A percentile compares a stretch with the other conserved stretches of the same genome.
phyloP scores from a whole-genome alignment of 2,888 invertebrate genomes.

The Odontomyia ornata region DNA sequence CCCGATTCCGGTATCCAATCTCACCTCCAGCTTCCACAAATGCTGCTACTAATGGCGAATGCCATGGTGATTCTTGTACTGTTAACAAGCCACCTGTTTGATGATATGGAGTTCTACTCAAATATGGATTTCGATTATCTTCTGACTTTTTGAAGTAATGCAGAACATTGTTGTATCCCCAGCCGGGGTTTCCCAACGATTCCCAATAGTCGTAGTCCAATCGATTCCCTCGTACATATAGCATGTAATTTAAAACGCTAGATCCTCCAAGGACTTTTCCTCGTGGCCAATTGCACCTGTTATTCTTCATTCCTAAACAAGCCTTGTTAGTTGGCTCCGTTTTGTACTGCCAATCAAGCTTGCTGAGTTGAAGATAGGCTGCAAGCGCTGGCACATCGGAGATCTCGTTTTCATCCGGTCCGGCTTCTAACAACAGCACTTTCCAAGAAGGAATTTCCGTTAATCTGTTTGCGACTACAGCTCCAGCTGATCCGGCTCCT shows the following conservation, averaged over 20 bases:
- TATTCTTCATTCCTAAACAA: conserved; percentile 83
- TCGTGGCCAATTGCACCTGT: conserved; percentile 87
- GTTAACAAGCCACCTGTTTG: conserved; percentile 78
- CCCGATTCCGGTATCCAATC: conserved; percentile 83
- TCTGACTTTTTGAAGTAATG: conserved; percentile 91
- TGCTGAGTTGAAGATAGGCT: conserved; percentile 85
- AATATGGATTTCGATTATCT: conserved; percentile 86
- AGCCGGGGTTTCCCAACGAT: conserved; percentile 83
- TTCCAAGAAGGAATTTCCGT: conserved; percentile 81
- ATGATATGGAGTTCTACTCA: conserved; percentile 75
- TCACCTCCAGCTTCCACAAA: conserved; percentile 84
- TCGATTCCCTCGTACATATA: conserved; percentile 85
- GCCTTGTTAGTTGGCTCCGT: conserved; percentile 83
- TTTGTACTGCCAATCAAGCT: conserved; percentile 90
- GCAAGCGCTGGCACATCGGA: conserved; percentile 88
- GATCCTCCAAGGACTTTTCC: conserved; percentile 91
- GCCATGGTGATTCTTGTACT: conserved; percentile 85
- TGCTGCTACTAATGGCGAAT: conserved; percentile 81
- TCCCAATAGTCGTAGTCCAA: conserved; percentile 93
- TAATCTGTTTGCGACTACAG: conserved; percentile 84
- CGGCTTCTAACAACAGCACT: conserved; percentile 82
- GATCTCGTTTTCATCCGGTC: conserved; percentile 88
- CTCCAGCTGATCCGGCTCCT: conserved; percentile 90
- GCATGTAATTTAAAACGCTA: conserved; percentile 88
- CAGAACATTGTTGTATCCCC: conserved; percentile 85